A percentile compares a stretch with the other conserved stretches of the same genome.
Conservation (phyloP, 92 coral and sea anemone species). For the Epizoanthus rinbou region DNA sequence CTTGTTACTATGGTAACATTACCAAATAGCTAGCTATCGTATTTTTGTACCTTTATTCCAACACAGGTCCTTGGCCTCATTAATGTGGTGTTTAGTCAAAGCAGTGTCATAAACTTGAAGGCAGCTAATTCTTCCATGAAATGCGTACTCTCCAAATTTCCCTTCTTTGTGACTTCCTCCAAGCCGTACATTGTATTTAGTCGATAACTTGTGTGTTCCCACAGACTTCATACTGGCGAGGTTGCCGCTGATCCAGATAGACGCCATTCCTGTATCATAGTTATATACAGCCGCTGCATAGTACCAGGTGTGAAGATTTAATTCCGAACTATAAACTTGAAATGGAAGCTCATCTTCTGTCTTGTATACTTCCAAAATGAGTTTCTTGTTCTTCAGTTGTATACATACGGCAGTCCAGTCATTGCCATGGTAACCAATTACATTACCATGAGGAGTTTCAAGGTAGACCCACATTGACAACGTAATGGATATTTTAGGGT, state of each 20-base stretch:
- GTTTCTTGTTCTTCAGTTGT: background rate
- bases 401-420: background rate
- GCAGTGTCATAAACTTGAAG: conserved; percentile 26
- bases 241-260: background rate
- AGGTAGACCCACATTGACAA: conserved; percentile 18
- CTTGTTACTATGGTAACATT: too few species aligned
- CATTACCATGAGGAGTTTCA: conserved; percentile 19
- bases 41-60: conserved; percentile 25
- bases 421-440: conserved; percentile 13
- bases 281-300: background rate
- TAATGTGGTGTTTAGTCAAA: conserved; percentile 8
- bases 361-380: background rate
- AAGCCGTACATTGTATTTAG: conserved; percentile 6
- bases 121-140: conserved; percentile 34
- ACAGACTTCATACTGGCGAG: background rate
- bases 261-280: background rate
- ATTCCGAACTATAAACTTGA: background rate
- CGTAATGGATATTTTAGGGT: background rate
- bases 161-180: conserved; percentile 1
- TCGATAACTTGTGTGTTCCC: background rate
- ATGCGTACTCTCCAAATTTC: background rate
- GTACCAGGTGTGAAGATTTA: conserved; percentile 3
- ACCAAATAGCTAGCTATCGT: background rate
- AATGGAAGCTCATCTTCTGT: too few species aligned
- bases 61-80: conserved; percentile 12